Evolutionary conservation across 1,140 invertebrate genomes (phyloP).

Genomic region (Aphaenogaster rudis): DNA sequence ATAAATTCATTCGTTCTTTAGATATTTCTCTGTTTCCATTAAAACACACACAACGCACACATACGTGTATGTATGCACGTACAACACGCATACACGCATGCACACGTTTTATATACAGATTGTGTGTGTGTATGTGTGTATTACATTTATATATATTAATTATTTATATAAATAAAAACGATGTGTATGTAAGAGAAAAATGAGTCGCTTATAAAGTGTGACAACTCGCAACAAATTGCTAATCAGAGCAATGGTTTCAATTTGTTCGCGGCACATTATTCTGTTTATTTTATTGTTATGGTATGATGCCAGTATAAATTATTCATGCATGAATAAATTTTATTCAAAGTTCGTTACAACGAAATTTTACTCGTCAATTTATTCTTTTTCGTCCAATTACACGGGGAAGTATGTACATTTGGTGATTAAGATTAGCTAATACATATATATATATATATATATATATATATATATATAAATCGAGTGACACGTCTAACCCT

Average conservation of each 20-base stretch:
- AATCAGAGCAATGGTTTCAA: constrained; percentile 3
- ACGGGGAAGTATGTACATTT: constrained; percentile 43
- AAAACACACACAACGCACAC: neutral
- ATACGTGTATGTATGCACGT: no score
- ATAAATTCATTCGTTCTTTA: neutral
- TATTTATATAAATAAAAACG: constrained; percentile 10
- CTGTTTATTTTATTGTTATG: neutral
- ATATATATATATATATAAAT: no score
- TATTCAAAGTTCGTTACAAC: neutral
- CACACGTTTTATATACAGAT: neutral
- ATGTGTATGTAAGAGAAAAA: neutral
- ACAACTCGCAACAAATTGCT: neutral
- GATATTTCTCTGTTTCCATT: neutral
- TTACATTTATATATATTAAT: neutral
- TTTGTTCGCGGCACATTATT: neutral
- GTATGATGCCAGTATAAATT: neutral
- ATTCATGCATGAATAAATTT: neutral
- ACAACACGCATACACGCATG: no score
- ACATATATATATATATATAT: no score
- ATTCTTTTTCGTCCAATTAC: neutral
- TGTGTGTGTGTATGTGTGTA: neutral
- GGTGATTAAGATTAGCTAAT: neutral
- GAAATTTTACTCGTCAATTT: constrained; percentile 19
- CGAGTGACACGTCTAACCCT: constrained; percentile 37
- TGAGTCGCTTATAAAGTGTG: neutral